Evolutionary conservation across 2,888 invertebrate genomes (phyloP).

Genomic region (Diabrotica balteata): DNA sequence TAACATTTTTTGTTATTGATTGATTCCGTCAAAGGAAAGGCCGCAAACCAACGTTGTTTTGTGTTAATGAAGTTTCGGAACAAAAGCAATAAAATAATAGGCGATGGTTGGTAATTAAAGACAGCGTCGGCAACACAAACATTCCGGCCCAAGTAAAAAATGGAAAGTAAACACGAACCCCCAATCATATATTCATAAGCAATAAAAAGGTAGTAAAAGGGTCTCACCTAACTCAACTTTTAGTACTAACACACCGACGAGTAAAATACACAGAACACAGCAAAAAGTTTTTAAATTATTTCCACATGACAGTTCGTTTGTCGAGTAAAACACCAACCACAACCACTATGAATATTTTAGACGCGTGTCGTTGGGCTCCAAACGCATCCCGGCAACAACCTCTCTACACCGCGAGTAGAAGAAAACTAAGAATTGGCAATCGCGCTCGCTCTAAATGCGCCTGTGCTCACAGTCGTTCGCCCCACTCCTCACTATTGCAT

Average conservation of each 20-base stretch:
- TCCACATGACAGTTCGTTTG: not conserved
- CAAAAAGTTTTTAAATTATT: not conserved
- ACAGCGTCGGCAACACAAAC: too few relatives aligned
- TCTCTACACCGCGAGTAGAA: slow-evolving; percentile 7
- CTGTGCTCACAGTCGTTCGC: slow-evolving; percentile 19
- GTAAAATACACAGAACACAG: not conserved
- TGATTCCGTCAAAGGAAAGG: too few relatives aligned
- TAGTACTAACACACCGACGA: not conserved
- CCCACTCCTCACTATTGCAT: slow-evolving; percentile 26
- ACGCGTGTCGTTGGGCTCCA: slow-evolving; percentile 19
- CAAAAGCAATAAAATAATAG: too few relatives aligned
- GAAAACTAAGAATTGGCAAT: slow-evolving; percentile 25
- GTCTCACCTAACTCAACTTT: too few relatives aligned
- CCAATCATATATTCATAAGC: too few relatives aligned
- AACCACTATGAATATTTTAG: slow-evolving; percentile 20
- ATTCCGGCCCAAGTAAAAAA: too few relatives aligned
- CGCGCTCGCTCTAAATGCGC: slow-evolving; percentile 15
- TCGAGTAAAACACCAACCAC: not conserved
- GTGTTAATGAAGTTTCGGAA: too few relatives aligned
- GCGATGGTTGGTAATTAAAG: too few relatives aligned
- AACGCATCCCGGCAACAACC: slow-evolving; percentile 17
- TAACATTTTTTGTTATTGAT: too few relatives aligned
- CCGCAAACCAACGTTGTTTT: too few relatives aligned
- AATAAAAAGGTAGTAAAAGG: too few relatives aligned
- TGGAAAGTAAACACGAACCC: too few relatives aligned